These are phyloP conservation scores for Thripadectes ignobilis DNA, from an alignment of 2,797 vertebrate genomes.

Conservation along the genomic window DNA sequence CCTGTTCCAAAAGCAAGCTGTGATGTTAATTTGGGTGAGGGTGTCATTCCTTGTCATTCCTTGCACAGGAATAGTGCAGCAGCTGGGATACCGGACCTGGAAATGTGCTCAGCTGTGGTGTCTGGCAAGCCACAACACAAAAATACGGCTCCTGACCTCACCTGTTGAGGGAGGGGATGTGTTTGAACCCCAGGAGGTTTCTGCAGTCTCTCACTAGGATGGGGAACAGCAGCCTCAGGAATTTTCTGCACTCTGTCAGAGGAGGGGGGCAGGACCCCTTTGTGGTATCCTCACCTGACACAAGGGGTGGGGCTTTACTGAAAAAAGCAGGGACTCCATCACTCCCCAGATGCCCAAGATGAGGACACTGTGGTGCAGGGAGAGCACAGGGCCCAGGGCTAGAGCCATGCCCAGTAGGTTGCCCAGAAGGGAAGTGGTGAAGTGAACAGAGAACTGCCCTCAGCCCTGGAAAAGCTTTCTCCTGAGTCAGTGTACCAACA, in stretches of 20 bases:
- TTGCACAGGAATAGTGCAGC: neutral
- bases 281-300: neutral
- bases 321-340: neutral
- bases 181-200: neutral
- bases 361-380: neutral
- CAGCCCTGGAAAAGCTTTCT: neutral
- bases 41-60: neutral
- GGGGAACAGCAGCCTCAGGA: neutral
- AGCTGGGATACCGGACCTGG: neutral
- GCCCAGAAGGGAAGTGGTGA: neutral
- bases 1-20: neutral
- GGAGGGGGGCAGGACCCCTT: neutral
- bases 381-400: neutral
- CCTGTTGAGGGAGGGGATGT: neutral
- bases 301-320: neutral
- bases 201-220: neutral
- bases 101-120: neutral
- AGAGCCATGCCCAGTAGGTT: neutral
- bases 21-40: neutral
- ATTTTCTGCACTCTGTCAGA: neutral
- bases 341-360: neutral
- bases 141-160: neutral
- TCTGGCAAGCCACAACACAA: neutral
- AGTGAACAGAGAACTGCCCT: neutral
- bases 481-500: neutral